Conservation (phyloP, 2,113 vertebrate species). For the Scomber scombrus region DNA sequence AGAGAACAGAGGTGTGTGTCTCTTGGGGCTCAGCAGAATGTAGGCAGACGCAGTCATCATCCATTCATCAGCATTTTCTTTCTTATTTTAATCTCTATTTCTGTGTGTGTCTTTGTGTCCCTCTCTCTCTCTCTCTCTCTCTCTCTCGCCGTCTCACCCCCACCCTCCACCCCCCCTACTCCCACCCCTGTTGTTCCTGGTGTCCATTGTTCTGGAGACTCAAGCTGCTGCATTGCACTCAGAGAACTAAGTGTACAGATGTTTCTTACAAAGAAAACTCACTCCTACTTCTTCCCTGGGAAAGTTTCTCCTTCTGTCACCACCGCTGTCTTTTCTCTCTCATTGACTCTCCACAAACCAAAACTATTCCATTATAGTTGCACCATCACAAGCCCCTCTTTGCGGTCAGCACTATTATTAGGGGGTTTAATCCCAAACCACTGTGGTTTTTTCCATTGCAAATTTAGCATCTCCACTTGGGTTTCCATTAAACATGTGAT, state of each 20-base stretch:
- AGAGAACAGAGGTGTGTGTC: not conserved
- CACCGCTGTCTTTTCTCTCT: not conserved
- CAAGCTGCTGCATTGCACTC: conserved; percentile 23
- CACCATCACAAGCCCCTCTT: not conserved
- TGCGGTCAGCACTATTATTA: conserved; percentile 9
- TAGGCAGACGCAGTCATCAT: conserved; percentile 8
- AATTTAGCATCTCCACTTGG: conserved; percentile 1
- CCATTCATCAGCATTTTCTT: conserved; percentile 48
- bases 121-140: conserved; percentile 9
- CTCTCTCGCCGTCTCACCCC: conserved; percentile 3
- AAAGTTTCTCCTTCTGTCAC: conserved; percentile 2
- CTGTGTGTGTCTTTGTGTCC: conserved; percentile 5
- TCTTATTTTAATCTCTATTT: conserved; percentile 42
- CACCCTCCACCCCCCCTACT: conserved; percentile 3
- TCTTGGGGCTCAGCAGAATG: conserved; percentile 27
- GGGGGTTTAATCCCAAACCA: not conserved
- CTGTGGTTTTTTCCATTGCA: conserved; percentile 12
- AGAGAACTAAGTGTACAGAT: conserved; percentile 27
- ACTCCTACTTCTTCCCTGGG: too few species aligned
- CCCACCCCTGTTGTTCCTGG: conserved; percentile 35
- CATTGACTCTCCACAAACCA: conserved; percentile 6
- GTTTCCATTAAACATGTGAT: conserved; percentile 18
- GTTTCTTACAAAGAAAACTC: conserved; percentile 10
- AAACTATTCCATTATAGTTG: conserved; percentile 7
- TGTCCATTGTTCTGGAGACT: conserved; percentile 44